Percentiles rank a stretch among this genome's conserved stretches.
Evolutionary conservation across 2,888 invertebrate genomes (phyloP).

Genomic region (Leptopterna dolabrata): DNA sequence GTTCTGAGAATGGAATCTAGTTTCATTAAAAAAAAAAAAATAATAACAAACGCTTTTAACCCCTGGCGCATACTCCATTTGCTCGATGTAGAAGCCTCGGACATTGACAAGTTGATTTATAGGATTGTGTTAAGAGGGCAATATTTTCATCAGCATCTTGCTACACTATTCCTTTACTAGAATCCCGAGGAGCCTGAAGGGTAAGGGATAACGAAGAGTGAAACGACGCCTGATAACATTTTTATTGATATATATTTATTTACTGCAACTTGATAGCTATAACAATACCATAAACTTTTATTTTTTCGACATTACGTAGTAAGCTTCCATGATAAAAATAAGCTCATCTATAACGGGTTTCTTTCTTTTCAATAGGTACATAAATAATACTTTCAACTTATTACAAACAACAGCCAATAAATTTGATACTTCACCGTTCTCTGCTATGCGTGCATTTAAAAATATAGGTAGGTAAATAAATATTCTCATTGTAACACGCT

Average conservation of each 20-base stretch:
- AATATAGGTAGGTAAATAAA: slow-evolving; percentile 43
- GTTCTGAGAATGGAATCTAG: too few species aligned
- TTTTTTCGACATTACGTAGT: slow-evolving; percentile 31
- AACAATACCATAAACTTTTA: slow-evolving; percentile 45
- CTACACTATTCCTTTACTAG: too few species aligned
- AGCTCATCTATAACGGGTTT: slow-evolving; percentile 45
- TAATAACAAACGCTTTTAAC: too few species aligned
- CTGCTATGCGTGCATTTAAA: slow-evolving; percentile 58
- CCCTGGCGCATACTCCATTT: too few species aligned
- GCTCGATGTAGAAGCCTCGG: too few species aligned
- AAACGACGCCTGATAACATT: neutral
- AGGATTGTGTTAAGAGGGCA: too few species aligned
- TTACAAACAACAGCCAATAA: slow-evolving; percentile 58
- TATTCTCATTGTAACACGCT: slow-evolving; percentile 29
- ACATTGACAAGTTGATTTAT: too few species aligned
- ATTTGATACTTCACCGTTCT: slow-evolving; percentile 53
- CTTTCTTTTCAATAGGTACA: slow-evolving; percentile 54
- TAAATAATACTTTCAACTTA: slow-evolving; percentile 59
- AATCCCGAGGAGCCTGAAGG: too few species aligned
- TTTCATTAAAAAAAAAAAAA: too few species aligned
- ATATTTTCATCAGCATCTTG: too few species aligned
- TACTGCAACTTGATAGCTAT: slow-evolving; percentile 40
- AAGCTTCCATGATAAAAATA: slow-evolving; percentile 49
- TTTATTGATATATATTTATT: slow-evolving; percentile 26
- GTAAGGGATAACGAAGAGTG: too few species aligned